Conservation (phyloP, 2,888 invertebrate genomes). For the Limnephilus lunatus region DNA sequence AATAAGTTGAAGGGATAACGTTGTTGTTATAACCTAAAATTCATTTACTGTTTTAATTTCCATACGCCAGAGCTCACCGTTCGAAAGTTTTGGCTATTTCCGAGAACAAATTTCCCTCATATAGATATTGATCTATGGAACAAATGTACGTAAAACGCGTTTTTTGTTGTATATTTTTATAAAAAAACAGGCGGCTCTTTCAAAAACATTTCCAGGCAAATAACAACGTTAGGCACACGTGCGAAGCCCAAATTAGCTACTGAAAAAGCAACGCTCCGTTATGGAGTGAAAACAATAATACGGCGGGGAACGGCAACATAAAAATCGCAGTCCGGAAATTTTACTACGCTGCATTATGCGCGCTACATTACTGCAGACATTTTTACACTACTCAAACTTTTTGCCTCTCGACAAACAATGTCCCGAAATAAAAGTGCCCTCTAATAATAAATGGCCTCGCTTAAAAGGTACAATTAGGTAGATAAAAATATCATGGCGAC, state of each 20-base stretch:
- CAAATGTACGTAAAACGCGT: background rate
- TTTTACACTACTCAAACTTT: conserved; percentile 26
- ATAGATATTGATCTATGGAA: background rate
- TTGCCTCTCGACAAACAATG: conserved; percentile 8
- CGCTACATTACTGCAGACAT: conserved; percentile 55
- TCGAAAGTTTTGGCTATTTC: too few species aligned
- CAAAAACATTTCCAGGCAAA: background rate
- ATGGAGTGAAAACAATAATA: conserved; percentile 46
- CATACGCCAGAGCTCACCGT: too few species aligned
- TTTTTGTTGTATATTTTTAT: background rate
- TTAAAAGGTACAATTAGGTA: background rate
- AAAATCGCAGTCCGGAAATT: conserved; percentile 60
- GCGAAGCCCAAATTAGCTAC: conserved; percentile 8
- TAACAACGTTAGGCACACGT: conserved; percentile 8
- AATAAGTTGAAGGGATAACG: too few species aligned
- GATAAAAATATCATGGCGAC: background rate
- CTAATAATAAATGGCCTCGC: background rate
- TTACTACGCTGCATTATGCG: conserved; percentile 40
- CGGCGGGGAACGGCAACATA: conserved; percentile 41
- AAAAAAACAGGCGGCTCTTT: background rate
- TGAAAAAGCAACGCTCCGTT: conserved; percentile 32
- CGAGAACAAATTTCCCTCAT: too few species aligned
- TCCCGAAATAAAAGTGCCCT: background rate
- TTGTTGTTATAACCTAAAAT: too few species aligned
- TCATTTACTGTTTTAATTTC: too few species aligned